Evolutionary conservation across 2,113 vertebrate species (phyloP), one percentile per base, ranked within the genome.

Genomic region (Probosciger aterrimus): DNA sequence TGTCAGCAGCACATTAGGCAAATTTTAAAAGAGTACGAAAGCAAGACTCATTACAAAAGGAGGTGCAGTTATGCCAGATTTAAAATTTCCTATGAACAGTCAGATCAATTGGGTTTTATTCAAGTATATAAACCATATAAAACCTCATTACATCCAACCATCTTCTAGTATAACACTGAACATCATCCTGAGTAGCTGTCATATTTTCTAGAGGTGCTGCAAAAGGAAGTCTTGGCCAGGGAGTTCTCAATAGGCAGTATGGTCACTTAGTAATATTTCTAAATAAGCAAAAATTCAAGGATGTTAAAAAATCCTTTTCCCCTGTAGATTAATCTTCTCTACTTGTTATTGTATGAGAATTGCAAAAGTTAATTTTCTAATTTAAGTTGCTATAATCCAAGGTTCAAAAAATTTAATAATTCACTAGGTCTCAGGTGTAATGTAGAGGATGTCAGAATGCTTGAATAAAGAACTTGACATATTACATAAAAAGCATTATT

Each of bases 341-440:
- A 88, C 82, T 4, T 16, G 25, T 20, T 16, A 70, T 4, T 68
- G 31, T 30, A 50, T 13, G 20, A 18, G 27, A 78, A 41, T 27
- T 33, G 15, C 5, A 83, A 86, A 92, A 41, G 44, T 3, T n/a
- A 31, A 55, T 82, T 64, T 75, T 68, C n/a, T 53, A 80, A 67
- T 0, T 30, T 19, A 81, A 81, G 46, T 65, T 1, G 0, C 37
- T 70, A 22, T 23, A 33, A 70, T 53, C 9, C 24, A 44, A 23
- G 14, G 14, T 63, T 88, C 53, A 86, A 74, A 27, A 83, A 10
- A 41, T 47, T 82, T 49, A 78, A 31, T 77, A 80, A 90, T 59
- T 88, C 82, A 83, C 20, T 39, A 53, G 13, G 50, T 84, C 77
- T 74, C 50, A 43, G 37, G 43, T 75, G 73, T 68, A 84, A 77